A percentile compares a stretch with the other conserved stretches of the same genome.
phyloP scores from a whole-genome alignment of 2,797 vertebrate species.

The Anguilla marmorata region DNA sequence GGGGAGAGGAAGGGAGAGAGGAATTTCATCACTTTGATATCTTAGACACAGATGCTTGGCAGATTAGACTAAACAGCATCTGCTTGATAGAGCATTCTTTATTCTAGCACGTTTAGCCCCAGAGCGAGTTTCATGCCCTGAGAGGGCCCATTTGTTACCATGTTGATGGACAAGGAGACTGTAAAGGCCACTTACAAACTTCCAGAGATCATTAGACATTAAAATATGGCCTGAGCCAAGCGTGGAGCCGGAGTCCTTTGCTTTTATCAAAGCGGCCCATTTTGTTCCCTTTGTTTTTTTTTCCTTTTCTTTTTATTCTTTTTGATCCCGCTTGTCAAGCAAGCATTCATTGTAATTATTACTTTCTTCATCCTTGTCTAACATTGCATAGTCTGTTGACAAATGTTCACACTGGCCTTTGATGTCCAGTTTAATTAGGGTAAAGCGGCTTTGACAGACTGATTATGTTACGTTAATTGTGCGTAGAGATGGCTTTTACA shows the following conservation, averaged over 20 bases:
- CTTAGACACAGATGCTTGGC: constrained; percentile 57
- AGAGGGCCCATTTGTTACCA: constrained; percentile 52
- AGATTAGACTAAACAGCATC: constrained; percentile 63
- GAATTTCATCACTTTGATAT: constrained; percentile 65
- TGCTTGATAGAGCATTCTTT: constrained; percentile 47
- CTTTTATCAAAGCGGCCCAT: constrained; percentile 55
- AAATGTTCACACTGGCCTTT: constrained; percentile 54
- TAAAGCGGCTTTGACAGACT: constrained; percentile 51
- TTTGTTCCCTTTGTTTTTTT: constrained; percentile 51
- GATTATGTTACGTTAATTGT: constrained; percentile 54
- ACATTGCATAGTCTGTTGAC: constrained; percentile 54
- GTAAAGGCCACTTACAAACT: constrained; percentile 45
- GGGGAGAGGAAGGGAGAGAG: constrained; percentile 48
- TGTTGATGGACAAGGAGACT: constrained; percentile 60
- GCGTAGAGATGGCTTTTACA: constrained; percentile 41
- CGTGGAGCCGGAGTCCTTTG: constrained; percentile 43
- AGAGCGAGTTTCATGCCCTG: constrained; percentile 31
- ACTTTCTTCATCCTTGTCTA: constrained; percentile 53
- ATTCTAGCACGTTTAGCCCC: constrained; percentile 28
- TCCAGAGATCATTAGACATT: constrained; percentile 50
- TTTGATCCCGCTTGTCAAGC: constrained; percentile 60
- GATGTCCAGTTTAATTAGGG: constrained; percentile 56
- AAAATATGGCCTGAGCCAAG: constrained; percentile 44
- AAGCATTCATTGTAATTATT: constrained; percentile 52
- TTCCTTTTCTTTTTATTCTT: constrained; percentile 39